These are phyloP conservation scores for Microcebus tavaratra DNA, from an alignment of 2,113 vertebrate genomes.

Conservation along the genomic window DNA sequence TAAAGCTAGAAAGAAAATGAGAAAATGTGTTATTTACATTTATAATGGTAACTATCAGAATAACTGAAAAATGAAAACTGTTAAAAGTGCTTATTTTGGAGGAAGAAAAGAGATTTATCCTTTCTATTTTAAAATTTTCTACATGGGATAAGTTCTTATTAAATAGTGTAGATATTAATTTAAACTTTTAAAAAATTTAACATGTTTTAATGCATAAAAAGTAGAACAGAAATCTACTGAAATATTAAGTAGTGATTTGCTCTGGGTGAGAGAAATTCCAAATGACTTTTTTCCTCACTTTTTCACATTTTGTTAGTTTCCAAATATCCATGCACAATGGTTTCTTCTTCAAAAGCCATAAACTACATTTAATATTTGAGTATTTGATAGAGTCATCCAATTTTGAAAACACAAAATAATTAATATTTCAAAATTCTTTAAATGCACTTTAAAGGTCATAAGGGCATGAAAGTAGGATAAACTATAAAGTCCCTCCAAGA, in stretches of 20 bases:
- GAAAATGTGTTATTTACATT: not conserved
- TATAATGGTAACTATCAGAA: not conserved
- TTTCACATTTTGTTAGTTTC: not conserved
- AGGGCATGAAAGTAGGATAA: not conserved
- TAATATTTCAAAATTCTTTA: not conserved
- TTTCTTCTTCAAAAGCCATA: slow-evolving; percentile 23
- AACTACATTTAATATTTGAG: not conserved
- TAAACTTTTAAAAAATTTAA: not conserved
- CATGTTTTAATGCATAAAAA: not conserved
- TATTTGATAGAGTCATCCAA: not conserved
- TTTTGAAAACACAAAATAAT: not conserved
- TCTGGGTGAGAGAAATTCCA: not conserved
- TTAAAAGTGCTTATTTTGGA: not conserved
- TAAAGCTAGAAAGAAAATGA: not conserved
- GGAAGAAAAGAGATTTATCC: not conserved
- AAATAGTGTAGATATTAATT: not conserved
- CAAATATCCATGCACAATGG: not conserved
- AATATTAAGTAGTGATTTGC: not conserved
- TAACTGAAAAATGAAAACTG: not conserved
- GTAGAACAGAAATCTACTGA: not conserved
- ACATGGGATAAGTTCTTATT: not conserved
- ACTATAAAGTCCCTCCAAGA: not conserved
- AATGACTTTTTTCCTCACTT: not conserved
- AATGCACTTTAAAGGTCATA: not conserved
- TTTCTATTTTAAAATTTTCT: not conserved